Conservation (phyloP, 2,888 invertebrate species). For the Agapostemon virescens region DNA sequence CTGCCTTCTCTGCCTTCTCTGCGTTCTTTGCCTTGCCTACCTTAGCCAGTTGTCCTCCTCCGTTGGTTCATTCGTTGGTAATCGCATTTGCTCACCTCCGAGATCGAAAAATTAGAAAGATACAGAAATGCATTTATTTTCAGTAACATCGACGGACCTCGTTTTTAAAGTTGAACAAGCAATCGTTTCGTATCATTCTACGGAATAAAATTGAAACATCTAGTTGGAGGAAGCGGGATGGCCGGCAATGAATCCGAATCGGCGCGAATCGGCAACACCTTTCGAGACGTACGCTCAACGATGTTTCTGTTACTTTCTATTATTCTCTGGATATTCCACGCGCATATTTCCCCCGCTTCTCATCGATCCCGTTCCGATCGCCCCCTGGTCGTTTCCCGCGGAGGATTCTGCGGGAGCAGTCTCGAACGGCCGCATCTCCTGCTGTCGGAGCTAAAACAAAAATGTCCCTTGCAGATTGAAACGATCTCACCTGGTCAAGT, state of each 20-base stretch:
- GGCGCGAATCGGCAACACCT: neutral
- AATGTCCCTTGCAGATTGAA: slow-evolving; percentile 51
- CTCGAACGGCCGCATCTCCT: slow-evolving; percentile 4
- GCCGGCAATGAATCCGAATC: neutral
- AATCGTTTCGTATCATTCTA: neutral
- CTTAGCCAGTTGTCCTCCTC: slow-evolving; percentile 41
- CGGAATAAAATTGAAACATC: neutral
- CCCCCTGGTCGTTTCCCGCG: neutral
- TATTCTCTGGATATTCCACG: neutral
- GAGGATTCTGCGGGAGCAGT: slow-evolving; percentile 9
- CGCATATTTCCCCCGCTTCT: neutral
- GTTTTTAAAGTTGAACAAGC: neutral
- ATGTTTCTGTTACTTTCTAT: neutral
- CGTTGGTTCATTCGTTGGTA: slow-evolving; percentile 28
- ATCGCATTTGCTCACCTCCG: slow-evolving; percentile 15
- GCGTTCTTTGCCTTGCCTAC: neutral
- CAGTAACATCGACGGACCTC: neutral
- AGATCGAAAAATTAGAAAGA: neutral
- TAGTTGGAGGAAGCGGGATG: neutral
- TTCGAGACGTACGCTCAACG: too few relatives aligned
- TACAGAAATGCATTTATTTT: neutral
- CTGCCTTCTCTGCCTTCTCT: too few relatives aligned
- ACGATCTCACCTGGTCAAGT: slow-evolving; percentile 55
- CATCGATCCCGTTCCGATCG: neutral
- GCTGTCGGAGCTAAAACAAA: slow-evolving; percentile 37